A percentile compares a stretch with the other conserved stretches of the same genome.
Conservation (phyloP, 2,113 vertebrate genomes). For the Aphelocoma coerulescens region DNA sequence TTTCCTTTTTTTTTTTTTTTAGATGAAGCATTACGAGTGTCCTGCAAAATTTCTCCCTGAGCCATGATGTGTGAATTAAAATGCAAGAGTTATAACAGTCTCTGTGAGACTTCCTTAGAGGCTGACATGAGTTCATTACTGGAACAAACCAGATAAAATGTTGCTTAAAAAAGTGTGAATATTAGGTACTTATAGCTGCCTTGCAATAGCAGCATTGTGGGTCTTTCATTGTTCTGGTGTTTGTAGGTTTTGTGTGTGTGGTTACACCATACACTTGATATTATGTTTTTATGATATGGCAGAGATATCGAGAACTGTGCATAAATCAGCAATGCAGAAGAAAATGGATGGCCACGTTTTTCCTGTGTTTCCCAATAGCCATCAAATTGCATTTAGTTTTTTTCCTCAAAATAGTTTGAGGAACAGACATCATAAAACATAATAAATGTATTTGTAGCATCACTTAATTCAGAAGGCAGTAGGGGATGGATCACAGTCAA, state of each 20-base stretch:
- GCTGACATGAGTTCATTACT: background rate
- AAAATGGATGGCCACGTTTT: background rate
- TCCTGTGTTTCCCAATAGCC: background rate
- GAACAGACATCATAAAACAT: slow-evolving; percentile 59
- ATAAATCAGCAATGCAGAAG: background rate
- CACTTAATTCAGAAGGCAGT: slow-evolving; percentile 76
- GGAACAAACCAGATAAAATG: background rate
- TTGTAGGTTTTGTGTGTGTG: background rate
- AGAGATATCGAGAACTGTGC: background rate
- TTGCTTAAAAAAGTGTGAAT: background rate
- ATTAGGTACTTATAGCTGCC: slow-evolving; percentile 5
- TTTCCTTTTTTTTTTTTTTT: background rate
- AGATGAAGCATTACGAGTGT: background rate
- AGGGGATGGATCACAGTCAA: slow-evolving; percentile 73
- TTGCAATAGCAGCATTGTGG: background rate
- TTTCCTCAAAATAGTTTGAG: slow-evolving; percentile 67
- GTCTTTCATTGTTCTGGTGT: background rate
- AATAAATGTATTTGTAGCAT: slow-evolving; percentile 75
- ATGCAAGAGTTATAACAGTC: background rate
- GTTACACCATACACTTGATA: background rate
- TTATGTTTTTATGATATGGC: background rate
- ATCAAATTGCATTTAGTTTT: slow-evolving; percentile 23
- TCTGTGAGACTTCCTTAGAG: background rate
- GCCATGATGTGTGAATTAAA: background rate
- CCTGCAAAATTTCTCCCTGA: background rate